Evolutionary conservation across 2,113 vertebrate genomes (phyloP).

Genomic region (Galemys pyrenaicus): DNA sequence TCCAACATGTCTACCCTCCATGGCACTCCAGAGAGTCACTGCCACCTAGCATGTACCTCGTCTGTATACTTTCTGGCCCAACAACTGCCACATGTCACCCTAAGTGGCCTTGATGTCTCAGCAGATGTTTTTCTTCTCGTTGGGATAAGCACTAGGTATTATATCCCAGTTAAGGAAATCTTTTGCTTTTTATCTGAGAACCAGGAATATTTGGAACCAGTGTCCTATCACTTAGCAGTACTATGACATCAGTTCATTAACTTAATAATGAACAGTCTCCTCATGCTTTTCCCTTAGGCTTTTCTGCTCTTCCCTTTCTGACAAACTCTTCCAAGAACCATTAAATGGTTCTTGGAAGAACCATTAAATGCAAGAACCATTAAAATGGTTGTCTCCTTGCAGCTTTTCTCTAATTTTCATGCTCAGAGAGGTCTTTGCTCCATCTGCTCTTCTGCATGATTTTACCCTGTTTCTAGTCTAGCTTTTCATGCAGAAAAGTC

Average conservation of each 20-base stretch:
- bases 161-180: neutral
- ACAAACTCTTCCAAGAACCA: neutral
- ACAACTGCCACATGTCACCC: neutral
- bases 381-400: neutral
- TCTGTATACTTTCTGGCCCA: neutral
- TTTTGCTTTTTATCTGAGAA: neutral
- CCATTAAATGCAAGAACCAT: neutral
- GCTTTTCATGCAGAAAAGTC: neutral
- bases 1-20: neutral
- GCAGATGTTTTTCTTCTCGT: neutral
- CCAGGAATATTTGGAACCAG: neutral
- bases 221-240: neutral
- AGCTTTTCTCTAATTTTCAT: neutral
- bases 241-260: constrained; percentile 6
- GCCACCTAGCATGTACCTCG: neutral
- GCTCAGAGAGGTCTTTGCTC: neutral
- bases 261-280: neutral
- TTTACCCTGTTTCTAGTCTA: neutral
- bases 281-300: neutral
- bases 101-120: neutral
- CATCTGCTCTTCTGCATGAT: neutral
- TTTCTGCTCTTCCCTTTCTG: neutral
- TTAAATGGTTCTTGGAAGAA: too few relatives aligned
- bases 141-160: neutral
- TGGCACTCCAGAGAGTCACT: neutral